Evolutionary conservation across 2,888 invertebrate genomes (phyloP), one percentile per base, ranked within the genome.

Genomic region (Sussaba pulchella): DNA sequence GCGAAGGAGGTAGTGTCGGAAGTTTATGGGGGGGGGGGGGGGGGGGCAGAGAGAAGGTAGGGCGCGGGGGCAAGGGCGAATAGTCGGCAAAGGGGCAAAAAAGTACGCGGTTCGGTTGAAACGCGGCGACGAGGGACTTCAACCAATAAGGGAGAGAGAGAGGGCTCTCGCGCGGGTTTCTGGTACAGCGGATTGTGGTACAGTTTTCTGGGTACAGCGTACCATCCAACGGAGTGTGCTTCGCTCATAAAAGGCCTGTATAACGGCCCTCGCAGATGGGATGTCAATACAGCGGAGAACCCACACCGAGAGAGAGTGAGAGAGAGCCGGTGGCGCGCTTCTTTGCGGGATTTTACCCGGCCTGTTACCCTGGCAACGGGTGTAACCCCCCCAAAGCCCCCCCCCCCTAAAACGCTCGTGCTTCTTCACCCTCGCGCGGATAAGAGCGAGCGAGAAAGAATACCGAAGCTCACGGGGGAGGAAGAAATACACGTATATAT

Each of bases 331-430:
- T 83, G 75, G 88, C 88, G 88, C 88, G 88, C 88, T 91, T 91
- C 91, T 92, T 92, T 91, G 91, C 89, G 89, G 89, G 89, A 90
- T 91, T 92, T 91, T 91, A 90, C 91, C 91, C 91, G 90, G 91
- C 91, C 87, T 89, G 92, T 92, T 90, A 89, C 91, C 91, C 87
- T 91, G 86, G 90, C 91, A 91, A 91, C 91, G 88, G 41, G n/a
- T n/a, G n/a, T 84, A 83, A 64, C 81, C 82, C 82, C 85, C 85
- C 84, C 85, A n/a, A n/a, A n/a, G n/a, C n/a, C n/a, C n/a, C 36
- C 83, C 82, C 84, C 84, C 84, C 26, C 67, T 74, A 63, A 78
- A 79, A 69, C 66, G 71, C 70, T 70, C 73, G 77, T 82, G 50
- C 75, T 78, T 82, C 72, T 74, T 69, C 54, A 72, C 77, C 78